phyloP scores from a whole-genome alignment of 2,113 vertebrate genomes.

The Urocitellus parryii region DNA sequence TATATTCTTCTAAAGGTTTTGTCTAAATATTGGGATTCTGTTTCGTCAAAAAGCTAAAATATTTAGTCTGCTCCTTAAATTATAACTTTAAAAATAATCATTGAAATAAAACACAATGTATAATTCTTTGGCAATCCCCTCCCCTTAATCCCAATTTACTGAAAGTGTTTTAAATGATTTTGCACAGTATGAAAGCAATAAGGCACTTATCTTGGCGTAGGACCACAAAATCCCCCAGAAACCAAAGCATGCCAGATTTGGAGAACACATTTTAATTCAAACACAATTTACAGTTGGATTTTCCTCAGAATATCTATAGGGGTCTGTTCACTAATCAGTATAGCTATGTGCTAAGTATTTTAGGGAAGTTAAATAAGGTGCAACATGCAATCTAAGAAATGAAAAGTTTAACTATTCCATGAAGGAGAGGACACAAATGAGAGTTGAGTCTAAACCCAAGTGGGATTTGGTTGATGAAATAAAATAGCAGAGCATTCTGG shows the following conservation, averaged over 20 bases:
- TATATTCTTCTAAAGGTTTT: slow-evolving; percentile 13
- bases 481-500: not conserved
- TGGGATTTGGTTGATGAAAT: not conserved
- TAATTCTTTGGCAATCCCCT: not conserved
- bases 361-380: not conserved
- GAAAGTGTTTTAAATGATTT: not conserved
- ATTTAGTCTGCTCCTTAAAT: not conserved
- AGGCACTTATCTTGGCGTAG: not conserved
- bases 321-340: not conserved
- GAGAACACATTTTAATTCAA: slow-evolving; percentile 27
- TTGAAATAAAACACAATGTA: slow-evolving; percentile 12
- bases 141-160: not conserved
- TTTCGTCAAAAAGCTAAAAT: slow-evolving; percentile 30
- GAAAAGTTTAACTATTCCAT: not conserved
- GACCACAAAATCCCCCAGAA: not conserved
- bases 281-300: not conserved
- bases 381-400: not conserved
- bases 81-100: slow-evolving; percentile 30
- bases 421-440: not conserved
- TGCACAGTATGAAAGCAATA: not conserved
- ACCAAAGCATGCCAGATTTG: not conserved
- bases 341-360: not conserved
- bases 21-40: not conserved
- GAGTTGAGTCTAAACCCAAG: not conserved
- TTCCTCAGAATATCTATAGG: not conserved